Percentiles rank a stretch among this genome's conserved stretches.
Evolutionary conservation across 2,113 vertebrate species (phyloP).

Genomic region (Silurus asotus): DNA sequence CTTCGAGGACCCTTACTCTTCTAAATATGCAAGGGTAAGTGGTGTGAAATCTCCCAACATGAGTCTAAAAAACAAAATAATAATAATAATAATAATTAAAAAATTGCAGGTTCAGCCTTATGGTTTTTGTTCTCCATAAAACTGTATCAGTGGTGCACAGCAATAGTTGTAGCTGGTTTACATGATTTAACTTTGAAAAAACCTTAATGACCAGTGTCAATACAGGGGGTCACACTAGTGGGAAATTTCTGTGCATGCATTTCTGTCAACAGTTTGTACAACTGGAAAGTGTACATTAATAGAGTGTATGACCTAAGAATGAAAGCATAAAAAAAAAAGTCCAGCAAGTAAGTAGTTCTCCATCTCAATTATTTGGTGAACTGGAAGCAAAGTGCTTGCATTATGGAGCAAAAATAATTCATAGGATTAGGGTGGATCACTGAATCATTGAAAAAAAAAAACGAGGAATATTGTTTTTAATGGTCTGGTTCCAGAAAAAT

Average conservation of each 20-base stretch:
- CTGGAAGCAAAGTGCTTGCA: neutral
- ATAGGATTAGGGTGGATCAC: neutral
- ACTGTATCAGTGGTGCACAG: neutral
- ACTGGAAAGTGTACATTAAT: neutral
- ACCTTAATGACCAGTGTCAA: neutral
- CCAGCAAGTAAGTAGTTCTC: too few relatives aligned
- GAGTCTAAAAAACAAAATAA: neutral
- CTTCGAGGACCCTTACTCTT: conserved; percentile 90
- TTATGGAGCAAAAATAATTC: neutral
- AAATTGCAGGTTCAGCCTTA: too few relatives aligned
- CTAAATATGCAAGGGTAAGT: conserved; percentile 89
- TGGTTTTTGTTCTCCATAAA: too few relatives aligned
- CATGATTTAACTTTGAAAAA: neutral
- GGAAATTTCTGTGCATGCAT: neutral
- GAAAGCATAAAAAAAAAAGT: too few relatives aligned
- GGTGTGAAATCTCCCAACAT: neutral
- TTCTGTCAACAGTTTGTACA: neutral
- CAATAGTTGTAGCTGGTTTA: neutral
- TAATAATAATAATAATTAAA: too few relatives aligned
- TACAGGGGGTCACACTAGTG: neutral
- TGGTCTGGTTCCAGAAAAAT: neutral
- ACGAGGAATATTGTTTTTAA: neutral
- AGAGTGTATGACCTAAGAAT: neutral
- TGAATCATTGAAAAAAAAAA: neutral
- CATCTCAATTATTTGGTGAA: neutral